Percentiles rank a stretch among this genome's conserved stretches.
phyloP scores from a whole-genome alignment of 1,140 invertebrate genomes.

The Pomacea maculata region DNA sequence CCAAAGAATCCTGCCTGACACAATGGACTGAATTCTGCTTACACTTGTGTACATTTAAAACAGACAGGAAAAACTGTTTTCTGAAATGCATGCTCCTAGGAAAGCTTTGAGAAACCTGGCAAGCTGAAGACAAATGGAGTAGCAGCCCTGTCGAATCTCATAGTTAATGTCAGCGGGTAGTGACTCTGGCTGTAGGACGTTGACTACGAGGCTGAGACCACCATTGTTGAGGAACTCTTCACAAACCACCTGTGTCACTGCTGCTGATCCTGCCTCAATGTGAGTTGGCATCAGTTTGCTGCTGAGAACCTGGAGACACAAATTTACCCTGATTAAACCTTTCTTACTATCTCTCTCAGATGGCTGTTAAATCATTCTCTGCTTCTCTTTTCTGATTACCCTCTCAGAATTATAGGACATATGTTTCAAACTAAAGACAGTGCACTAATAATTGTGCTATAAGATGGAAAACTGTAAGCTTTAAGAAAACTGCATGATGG shows the following conservation, averaged over 20 bases:
- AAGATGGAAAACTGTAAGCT: no score
- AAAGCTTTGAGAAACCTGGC: constrained; percentile 56
- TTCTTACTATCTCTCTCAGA: no score
- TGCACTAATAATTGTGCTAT: no score
- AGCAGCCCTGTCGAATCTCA: constrained; percentile 68
- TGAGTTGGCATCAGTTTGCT: constrained; percentile 68
- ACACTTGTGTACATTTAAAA: no score
- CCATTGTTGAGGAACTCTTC: constrained; percentile 67
- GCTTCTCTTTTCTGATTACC: no score
- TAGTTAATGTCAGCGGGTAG: constrained; percentile 67
- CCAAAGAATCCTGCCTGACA: no score
- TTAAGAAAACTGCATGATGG: no score
- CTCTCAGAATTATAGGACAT: no score
- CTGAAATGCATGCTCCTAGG: not conserved
- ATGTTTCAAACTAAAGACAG: no score
- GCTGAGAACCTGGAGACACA: constrained; percentile 65
- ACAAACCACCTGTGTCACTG: constrained; percentile 65
- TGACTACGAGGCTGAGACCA: constrained; percentile 66
- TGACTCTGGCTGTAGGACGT: constrained; percentile 67
- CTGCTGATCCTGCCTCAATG: constrained; percentile 55
- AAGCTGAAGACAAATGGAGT: constrained; percentile 68
- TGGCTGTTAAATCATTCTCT: no score
- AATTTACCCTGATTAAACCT: not conserved
- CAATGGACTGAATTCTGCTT: no score
- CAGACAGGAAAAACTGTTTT: no score